Evolutionary conservation across 1,140 invertebrate genomes (phyloP), one percentile per base, ranked within the genome.

Genomic region (Neelides sp.): DNA sequence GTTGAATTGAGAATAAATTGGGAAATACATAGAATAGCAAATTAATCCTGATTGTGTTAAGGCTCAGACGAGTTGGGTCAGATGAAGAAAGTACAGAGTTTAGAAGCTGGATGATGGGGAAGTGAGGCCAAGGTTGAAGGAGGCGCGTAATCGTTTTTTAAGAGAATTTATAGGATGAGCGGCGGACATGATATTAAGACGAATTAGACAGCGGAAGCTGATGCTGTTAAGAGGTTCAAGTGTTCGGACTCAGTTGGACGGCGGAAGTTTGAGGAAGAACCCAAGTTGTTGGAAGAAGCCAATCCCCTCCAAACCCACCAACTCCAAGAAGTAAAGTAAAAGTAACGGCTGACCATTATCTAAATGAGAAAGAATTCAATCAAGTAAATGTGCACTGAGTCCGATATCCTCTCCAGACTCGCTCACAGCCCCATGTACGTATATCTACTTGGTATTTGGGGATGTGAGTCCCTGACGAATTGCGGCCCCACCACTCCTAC

Each of bases 311-410:
- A 8, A 34, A 34, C 30, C 15, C n/a, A n/a, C n/a, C n/a, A n/a
- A n/a, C n/a, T n/a, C n/a, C n/a, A n/a, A 19, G 26, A 8, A 30
- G 30, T 30, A 34, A 55, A 55, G 49, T 48, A 50, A 49, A 50
- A 51, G 54, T 51, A 55, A 55, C 54, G 54, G 54, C 54, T 55
- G 54, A 55, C 54, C 54, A 55, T 55, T 55, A 51, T 51, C 48
- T 41, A 51, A 55, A 55, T 55, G 54, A 55, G 54, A 55, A 55
- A 51, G 54, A 55, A 55, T 55, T 55, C 54, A 55, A 55, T 55
- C 54, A 55, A 48, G 23, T 55, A 55, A 55, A 55, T 55, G 54
- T 30, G 49, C 48, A 51, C n/a, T n/a, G n/a, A n/a, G n/a, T n/a
- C n/a, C n/a, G n/a, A n/a, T n/a, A n/a, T n/a, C n/a, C n/a, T n/a